A percentile compares a stretch with the other conserved stretches of the same genome.
phyloP scores from a whole-genome alignment of 2,888 invertebrate genomes.

The Agonopterix alstromeriana region DNA sequence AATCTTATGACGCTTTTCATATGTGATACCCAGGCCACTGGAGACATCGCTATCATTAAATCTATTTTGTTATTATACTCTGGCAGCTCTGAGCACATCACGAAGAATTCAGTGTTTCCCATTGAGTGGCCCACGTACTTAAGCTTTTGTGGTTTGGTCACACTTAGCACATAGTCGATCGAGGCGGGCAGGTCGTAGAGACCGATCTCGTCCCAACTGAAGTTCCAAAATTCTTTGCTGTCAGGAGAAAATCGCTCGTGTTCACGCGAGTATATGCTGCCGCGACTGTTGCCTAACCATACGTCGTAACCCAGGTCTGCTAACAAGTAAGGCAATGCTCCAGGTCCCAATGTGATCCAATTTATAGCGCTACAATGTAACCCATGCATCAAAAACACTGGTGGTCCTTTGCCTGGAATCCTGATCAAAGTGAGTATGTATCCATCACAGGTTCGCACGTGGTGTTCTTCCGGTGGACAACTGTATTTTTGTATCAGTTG shows the following conservation, averaged over 20 bases:
- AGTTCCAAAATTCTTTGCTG: conserved; percentile 41
- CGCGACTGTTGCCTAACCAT: conserved; percentile 75
- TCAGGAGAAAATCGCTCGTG: conserved; percentile 29
- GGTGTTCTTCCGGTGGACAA: conserved; percentile 32
- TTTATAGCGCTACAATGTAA: conserved; percentile 56
- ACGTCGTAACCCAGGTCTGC: conserved; percentile 75
- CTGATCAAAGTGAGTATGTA: conserved; percentile 40
- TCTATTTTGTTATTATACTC: conserved; percentile 46
- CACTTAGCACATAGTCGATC: conserved; percentile 39
- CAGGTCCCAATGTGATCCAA: conserved; percentile 50
- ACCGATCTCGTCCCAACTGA: conserved; percentile 57
- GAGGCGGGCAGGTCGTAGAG: conserved; percentile 43
- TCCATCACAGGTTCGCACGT: conserved; percentile 42
- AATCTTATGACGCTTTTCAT: conserved; percentile 37
- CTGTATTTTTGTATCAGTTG: conserved; percentile 42
- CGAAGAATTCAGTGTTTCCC: conserved; percentile 50
- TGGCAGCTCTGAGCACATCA: conserved; percentile 39
- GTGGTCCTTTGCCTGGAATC: conserved; percentile 35
- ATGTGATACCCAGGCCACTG: conserved; percentile 44
- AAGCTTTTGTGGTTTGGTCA: conserved; percentile 30
- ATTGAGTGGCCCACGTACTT: conserved; percentile 56
- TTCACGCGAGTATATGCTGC: conserved; percentile 50
- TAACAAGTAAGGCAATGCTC: conserved; percentile 60
- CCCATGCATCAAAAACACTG: conserved; percentile 48
- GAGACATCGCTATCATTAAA: conserved; percentile 48